These are phyloP conservation scores for Alligator mississippiensis DNA, from an alignment of 2,113 vertebrate species.

Conservation along the genomic window DNA sequence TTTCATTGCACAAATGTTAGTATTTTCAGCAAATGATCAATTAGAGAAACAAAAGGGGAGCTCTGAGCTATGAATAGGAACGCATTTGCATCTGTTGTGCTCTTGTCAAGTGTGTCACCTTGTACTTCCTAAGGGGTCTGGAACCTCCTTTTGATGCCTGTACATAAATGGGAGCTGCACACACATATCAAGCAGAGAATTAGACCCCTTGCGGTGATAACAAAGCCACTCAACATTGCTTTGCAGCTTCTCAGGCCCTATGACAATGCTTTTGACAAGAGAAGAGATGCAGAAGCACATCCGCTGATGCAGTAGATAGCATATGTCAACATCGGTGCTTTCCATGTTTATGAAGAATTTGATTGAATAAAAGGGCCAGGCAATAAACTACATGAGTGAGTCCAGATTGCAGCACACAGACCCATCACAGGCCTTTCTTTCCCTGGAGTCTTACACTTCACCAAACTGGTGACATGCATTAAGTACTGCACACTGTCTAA, in stretches of 20 bases:
- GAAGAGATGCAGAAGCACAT: slow-evolving; percentile 20
- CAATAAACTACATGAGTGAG: not conserved
- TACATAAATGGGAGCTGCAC: rapidly evolving
- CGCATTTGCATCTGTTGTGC: not conserved
- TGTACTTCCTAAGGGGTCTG: not conserved
- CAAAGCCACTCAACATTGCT: not conserved
- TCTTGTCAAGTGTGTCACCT: slow-evolving; percentile 10
- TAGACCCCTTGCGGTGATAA: not conserved
- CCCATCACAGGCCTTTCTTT: not conserved
- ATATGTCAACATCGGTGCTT: not conserved
- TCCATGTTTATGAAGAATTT: not conserved
- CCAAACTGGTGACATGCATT: not conserved
- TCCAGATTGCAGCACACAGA: not conserved
- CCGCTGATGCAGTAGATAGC: not conserved
- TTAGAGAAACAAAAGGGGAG: slow-evolving; percentile 16
- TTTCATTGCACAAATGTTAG: not conserved
- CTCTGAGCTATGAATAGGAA: slow-evolving; percentile 2
- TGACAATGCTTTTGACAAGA: not conserved
- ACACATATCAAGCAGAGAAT: not conserved
- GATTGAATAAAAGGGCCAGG: not conserved
- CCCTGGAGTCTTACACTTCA: not conserved
- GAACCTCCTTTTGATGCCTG: not conserved
- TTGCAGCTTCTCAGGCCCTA: not conserved
- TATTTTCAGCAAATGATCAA: not conserved
- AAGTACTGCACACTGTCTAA: not conserved